Conservation (phyloP, 2,797 vertebrate genomes). For the Odontamblyopus lacepedii region DNA sequence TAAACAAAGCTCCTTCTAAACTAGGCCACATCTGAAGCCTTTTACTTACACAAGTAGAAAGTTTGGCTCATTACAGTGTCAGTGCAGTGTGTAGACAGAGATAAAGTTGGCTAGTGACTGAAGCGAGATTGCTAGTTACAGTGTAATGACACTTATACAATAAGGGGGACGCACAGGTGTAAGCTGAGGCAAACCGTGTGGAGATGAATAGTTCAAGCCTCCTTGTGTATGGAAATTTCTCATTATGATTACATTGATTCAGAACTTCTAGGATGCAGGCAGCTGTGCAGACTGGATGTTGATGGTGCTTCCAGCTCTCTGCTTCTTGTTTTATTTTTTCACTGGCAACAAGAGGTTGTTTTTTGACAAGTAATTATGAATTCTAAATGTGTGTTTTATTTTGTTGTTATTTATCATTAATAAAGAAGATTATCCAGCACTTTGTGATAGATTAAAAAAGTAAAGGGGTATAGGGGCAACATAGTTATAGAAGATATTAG, state of each 20-base stretch:
- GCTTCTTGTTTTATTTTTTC: slow-evolving; percentile 10
- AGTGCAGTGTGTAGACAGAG: slow-evolving; percentile 27
- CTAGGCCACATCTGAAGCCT: slow-evolving; percentile 42
- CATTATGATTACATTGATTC: slow-evolving; percentile 56
- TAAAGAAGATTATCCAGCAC: not conserved
- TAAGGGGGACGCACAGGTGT: slow-evolving; percentile 63
- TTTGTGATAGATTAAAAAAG: too few relatives aligned
- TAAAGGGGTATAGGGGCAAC: too few relatives aligned
- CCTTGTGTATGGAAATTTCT: slow-evolving; percentile 60
- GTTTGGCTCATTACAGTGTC: slow-evolving; percentile 51
- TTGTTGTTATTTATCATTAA: too few relatives aligned
- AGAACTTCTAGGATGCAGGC: slow-evolving; percentile 42
- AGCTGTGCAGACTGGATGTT: slow-evolving; percentile 47
- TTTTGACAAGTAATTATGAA: slow-evolving; percentile 16
- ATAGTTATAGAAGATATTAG: too few relatives aligned
- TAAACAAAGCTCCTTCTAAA: slow-evolving; percentile 30
- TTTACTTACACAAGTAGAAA: slow-evolving; percentile 41
- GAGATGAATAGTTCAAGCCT: slow-evolving; percentile 50
- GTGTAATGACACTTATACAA: slow-evolving; percentile 47
- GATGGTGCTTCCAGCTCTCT: slow-evolving; percentile 19
- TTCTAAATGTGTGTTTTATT: not conserved
- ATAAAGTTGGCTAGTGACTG: slow-evolving; percentile 46
- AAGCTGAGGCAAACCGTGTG: slow-evolving; percentile 48
- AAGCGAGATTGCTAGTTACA: slow-evolving; percentile 47
- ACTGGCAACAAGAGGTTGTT: slow-evolving; percentile 5